Evolutionary conservation across 2,797 vertebrate species (phyloP).

Genomic region (Okamejei kenojei): DNA sequence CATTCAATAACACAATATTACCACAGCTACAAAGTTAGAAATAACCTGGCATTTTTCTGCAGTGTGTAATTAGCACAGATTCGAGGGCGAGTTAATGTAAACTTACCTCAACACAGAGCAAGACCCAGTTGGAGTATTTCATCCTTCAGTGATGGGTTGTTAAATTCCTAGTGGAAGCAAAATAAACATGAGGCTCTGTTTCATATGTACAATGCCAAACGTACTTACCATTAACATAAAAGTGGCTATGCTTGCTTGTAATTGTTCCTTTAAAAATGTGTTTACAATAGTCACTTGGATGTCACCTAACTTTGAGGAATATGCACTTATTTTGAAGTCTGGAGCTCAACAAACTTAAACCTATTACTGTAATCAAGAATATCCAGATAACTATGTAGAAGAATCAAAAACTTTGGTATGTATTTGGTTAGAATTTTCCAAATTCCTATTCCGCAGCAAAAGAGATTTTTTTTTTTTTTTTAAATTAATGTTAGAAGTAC

Average conservation of each 20-base stretch:
- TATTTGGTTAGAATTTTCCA: not conserved
- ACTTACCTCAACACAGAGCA: not conserved
- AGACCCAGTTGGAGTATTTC: not conserved
- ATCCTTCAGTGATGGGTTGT: not conserved
- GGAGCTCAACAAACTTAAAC: not conserved
- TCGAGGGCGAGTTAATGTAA: not conserved
- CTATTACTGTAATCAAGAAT: not conserved
- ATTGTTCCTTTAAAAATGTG: not conserved
- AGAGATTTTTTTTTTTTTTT: too few species aligned
- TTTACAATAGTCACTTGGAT: not conserved
- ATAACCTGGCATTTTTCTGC: not conserved
- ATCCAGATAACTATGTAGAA: not conserved
- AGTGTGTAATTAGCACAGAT: not conserved
- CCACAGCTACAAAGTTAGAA: not conserved
- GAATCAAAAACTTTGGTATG: not conserved
- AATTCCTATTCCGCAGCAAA: not conserved
- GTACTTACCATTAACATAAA: not conserved
- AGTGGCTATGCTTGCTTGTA: not conserved
- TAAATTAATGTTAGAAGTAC: too few species aligned
- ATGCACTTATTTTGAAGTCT: not conserved
- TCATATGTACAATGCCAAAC: not conserved
- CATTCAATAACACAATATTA: not conserved
- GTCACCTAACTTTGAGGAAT: not conserved
- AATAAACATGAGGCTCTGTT: not conserved
- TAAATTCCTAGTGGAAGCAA: not conserved